A percentile compares a stretch with the other conserved stretches of the same genome.
Evolutionary conservation across 1,140 invertebrate genomes (phyloP).

Genomic region (Tetraneura akinire): DNA sequence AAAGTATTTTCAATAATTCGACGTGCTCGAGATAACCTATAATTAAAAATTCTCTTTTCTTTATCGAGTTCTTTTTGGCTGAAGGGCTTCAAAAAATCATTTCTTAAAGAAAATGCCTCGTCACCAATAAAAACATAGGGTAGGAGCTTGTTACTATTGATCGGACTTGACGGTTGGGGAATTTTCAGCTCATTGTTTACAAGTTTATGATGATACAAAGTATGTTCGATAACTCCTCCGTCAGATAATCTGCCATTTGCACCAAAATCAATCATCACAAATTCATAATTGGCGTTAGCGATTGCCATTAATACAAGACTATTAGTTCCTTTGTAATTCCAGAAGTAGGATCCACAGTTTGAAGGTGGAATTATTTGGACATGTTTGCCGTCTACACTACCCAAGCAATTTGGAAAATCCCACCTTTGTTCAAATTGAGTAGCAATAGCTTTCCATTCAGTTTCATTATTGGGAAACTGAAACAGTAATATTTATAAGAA

Average conservation of each 20-base stretch:
- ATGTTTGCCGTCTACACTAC: constrained; percentile 60
- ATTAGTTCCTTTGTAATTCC: constrained; percentile 60
- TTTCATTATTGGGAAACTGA: constrained; percentile 50
- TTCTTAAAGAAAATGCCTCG: constrained; percentile 58
- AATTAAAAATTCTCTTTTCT: constrained; percentile 19
- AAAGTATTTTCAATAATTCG: constrained; percentile 28
- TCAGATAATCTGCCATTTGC: constrained; percentile 57
- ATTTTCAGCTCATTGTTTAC: background rate
- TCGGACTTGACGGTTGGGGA: background rate
- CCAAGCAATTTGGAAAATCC: constrained; percentile 59
- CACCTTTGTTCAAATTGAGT: constrained; percentile 57
- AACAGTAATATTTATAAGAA: too few relatives aligned
- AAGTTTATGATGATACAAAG: background rate
- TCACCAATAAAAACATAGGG: constrained; percentile 57
- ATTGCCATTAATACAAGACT: constrained; percentile 53
- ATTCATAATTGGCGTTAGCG: constrained; percentile 53
- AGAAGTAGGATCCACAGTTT: constrained; percentile 57
- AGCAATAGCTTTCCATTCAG: constrained; percentile 53
- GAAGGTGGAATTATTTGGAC: constrained; percentile 56
- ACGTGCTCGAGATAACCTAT: background rate
- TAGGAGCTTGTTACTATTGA: background rate
- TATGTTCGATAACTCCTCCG: constrained; percentile 57
- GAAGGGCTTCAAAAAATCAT: constrained; percentile 56
- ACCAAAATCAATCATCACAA: constrained; percentile 53
- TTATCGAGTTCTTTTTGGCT: background rate